Percentiles rank a stretch among this genome's conserved stretches.
These are phyloP conservation scores for Chouioia cunea DNA, from an alignment of 2,888 invertebrate genomes.

Conservation along the genomic window DNA sequence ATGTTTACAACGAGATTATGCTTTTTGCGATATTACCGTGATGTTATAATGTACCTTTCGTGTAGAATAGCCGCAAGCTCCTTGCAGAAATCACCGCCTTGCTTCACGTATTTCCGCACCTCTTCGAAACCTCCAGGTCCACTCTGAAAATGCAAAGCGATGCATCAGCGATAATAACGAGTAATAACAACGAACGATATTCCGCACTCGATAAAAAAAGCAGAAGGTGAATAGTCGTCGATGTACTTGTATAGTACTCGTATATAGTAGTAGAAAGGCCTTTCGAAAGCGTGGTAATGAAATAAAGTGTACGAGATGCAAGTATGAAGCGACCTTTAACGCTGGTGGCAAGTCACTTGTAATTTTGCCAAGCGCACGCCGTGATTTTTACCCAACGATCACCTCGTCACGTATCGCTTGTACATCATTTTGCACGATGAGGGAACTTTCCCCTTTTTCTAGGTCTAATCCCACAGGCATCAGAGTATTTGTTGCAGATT, in stretches of 20 bases:
- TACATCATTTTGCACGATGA: too few relatives aligned
- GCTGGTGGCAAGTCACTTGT: too few relatives aligned
- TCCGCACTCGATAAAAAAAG: neutral
- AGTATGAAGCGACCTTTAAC: slow-evolving; percentile 6
- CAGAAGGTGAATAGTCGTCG: neutral
- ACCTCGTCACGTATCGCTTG: too few relatives aligned
- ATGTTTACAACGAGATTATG: too few relatives aligned
- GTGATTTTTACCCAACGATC: too few relatives aligned
- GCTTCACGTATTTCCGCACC: slow-evolving; percentile 90
- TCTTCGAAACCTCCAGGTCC: slow-evolving; percentile 94
- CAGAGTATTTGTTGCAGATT: too few relatives aligned
- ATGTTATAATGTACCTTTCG: slow-evolving; percentile 79
- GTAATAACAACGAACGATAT: too few relatives aligned
- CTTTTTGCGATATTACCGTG: too few relatives aligned
- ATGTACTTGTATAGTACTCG: too few relatives aligned
- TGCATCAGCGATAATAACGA: neutral
- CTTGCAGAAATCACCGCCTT: slow-evolving; percentile 95
- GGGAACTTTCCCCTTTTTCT: too few relatives aligned
- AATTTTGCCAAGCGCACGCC: too few relatives aligned
- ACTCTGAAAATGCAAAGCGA: slow-evolving; percentile 75
- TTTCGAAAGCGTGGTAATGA: slow-evolving; percentile 34
- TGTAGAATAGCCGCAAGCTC: slow-evolving; percentile 89
- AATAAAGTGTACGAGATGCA: neutral
- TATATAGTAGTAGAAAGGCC: neutral
- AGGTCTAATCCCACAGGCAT: too few relatives aligned